Percentiles rank a stretch among this genome's conserved stretches.
These are phyloP conservation scores for Chrosomus eos DNA, from an alignment of 2,797 vertebrate species.

Conservation along the genomic window DNA sequence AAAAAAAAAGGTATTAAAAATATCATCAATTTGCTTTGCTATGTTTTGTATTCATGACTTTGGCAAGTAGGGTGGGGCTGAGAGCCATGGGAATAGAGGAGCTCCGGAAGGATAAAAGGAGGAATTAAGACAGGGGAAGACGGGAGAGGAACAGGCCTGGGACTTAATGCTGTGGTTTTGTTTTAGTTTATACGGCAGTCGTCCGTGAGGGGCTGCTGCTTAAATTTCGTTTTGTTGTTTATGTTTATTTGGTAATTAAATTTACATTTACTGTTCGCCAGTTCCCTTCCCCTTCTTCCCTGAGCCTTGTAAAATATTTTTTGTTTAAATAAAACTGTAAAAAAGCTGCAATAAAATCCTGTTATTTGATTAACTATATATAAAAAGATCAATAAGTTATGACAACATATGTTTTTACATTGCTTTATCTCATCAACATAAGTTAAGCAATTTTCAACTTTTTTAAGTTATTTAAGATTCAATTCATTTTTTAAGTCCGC, in stretches of 20 bases:
- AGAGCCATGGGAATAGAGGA: background rate
- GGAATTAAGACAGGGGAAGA: background rate
- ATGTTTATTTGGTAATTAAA: no score
- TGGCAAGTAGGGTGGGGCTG: background rate
- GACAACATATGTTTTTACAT: no score
- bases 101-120: no score
- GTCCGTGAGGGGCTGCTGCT: background rate
- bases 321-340: background rate
- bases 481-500: no score
- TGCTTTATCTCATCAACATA: no score
- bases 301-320: background rate
- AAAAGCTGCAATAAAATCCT: background rate
- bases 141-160: background rate
- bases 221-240: background rate
- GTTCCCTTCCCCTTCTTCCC: background rate
- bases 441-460: no score
- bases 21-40: no score
- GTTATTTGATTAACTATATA: background rate
- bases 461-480: no score
- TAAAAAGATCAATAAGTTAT: no score
- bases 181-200: no score
- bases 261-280: background rate
- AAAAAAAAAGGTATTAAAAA: background rate
- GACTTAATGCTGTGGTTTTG: no score
- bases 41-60: background rate